A percentile compares a stretch with the other conserved stretches of the same genome.
Conservation (phyloP, 2,113 vertebrate genomes). For the Erinaceus europaeus region DNA sequence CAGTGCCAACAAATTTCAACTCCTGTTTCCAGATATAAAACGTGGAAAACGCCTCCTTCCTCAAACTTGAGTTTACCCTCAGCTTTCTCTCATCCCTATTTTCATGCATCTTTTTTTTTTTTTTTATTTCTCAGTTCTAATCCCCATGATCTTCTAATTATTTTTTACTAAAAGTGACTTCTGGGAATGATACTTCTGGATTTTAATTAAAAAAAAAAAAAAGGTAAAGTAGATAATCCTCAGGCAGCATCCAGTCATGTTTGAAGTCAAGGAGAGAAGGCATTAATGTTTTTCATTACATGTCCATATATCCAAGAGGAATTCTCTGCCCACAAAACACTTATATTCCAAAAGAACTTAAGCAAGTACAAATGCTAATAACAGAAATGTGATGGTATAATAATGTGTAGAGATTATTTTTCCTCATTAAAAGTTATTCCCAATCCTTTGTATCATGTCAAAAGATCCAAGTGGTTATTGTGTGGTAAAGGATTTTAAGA, state of each 20-base stretch:
- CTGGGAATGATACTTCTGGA: not conserved
- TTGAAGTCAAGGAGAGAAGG: not conserved
- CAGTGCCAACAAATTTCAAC: not conserved
- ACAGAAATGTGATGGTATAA: slow-evolving; percentile 46
- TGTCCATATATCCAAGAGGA: not conserved
- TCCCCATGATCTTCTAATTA: not conserved
- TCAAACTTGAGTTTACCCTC: not conserved
- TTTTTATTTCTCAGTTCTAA: slow-evolving; percentile 15
- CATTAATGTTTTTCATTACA: not conserved
- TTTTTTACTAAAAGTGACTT: not conserved
- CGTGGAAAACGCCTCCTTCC: not conserved
- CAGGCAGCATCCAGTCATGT: not conserved
- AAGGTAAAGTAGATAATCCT: slow-evolving; percentile 13
- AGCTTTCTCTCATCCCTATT: not conserved
- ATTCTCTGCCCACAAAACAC: not conserved
- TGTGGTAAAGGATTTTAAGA: slow-evolving; percentile 1
- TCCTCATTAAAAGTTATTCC: slow-evolving; percentile 38
- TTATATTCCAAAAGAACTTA: slow-evolving; percentile 36
- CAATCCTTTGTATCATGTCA: slow-evolving; percentile 19
- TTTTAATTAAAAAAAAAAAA: slow-evolving; percentile 15
- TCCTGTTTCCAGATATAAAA: not conserved
- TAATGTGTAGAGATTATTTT: slow-evolving; percentile 56
- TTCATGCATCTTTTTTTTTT: not conserved
- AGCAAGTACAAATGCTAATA: not conserved
- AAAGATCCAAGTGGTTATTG: not conserved